A percentile compares a stretch with the other conserved stretches of the same genome.
These are phyloP conservation scores for Arvicanthis niloticus DNA, from an alignment of 2,113 vertebrate species.

Conservation along the genomic window DNA sequence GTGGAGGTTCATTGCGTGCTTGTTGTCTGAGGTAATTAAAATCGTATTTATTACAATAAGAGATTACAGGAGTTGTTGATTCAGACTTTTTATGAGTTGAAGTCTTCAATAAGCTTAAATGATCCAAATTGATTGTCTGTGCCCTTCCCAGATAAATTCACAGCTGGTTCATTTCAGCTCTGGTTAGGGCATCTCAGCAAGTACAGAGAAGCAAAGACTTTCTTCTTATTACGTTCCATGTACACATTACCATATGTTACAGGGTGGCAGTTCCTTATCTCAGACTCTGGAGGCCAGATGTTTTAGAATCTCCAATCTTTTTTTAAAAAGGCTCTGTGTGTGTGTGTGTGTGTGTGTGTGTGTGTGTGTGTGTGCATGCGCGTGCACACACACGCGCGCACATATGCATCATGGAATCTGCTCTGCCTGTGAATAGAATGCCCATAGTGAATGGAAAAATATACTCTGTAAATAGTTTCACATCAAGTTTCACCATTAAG, in stretches of 20 bases:
- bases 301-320: conserved; percentile 44
- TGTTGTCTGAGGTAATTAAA: conserved; percentile 77
- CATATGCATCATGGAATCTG: neutral
- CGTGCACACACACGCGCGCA: too few relatives aligned
- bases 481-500: neutral
- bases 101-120: conserved; percentile 80
- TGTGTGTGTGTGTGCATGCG: too few relatives aligned
- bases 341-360: neutral
- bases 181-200: conserved; percentile 58
- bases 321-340: neutral
- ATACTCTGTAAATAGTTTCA: neutral
- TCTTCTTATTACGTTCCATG: conserved; percentile 13
- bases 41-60: conserved; percentile 74
- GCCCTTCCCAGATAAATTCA: conserved; percentile 65
- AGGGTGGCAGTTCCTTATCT: neutral
- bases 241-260: conserved; percentile 53
- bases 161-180: conserved; percentile 68
- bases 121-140: conserved; percentile 76
- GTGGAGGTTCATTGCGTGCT: conserved; percentile 53
- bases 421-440: neutral
- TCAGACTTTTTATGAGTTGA: conserved; percentile 79
- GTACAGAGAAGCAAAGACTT: conserved; percentile 2
- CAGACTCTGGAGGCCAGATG: conserved; percentile 53
- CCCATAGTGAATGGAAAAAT: neutral
- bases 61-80: conserved; percentile 71